Percentiles rank a stretch among this genome's conserved stretches.
Evolutionary conservation across 2,113 vertebrate species (phyloP).

Genomic region (Boleophthalmus pectinirostris): DNA sequence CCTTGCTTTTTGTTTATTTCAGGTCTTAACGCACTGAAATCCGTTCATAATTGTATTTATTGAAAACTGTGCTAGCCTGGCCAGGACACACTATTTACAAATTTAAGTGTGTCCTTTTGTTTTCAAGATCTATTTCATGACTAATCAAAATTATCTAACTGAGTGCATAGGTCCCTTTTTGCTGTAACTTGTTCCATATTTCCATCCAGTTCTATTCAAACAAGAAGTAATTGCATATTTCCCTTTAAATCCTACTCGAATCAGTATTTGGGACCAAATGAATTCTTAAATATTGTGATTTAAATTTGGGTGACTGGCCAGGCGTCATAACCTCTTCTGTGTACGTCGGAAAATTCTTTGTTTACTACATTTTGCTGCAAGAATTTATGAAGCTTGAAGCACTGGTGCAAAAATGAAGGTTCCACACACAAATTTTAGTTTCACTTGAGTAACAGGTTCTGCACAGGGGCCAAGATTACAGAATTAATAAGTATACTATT

Average conservation of each 20-base stretch:
- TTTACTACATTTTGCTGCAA: neutral
- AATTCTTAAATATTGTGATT: neutral
- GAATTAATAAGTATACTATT: neutral
- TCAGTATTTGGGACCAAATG: neutral
- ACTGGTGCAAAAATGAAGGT: neutral
- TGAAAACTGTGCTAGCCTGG: neutral
- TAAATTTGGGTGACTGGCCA: neutral
- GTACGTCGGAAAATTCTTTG: neutral
- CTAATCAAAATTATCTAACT: neutral
- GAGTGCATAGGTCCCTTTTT: neutral
- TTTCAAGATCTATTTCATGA: neutral
- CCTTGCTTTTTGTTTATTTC: conserved; percentile 16
- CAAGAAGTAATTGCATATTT: neutral
- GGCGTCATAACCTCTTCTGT: neutral
- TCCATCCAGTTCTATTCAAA: neutral
- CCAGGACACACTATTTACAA: neutral
- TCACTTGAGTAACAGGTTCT: neutral
- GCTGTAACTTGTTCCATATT: neutral
- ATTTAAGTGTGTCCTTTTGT: neutral
- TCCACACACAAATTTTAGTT: neutral
- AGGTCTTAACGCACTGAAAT: conserved; percentile 18
- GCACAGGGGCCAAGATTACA: neutral
- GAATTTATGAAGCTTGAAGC: conserved; percentile 1
- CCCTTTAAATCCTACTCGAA: neutral
- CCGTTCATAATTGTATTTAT: conserved; percentile 6